Conservation (phyloP, 2,797 vertebrate genomes). For the Pseudopleuronectes americanus region DNA sequence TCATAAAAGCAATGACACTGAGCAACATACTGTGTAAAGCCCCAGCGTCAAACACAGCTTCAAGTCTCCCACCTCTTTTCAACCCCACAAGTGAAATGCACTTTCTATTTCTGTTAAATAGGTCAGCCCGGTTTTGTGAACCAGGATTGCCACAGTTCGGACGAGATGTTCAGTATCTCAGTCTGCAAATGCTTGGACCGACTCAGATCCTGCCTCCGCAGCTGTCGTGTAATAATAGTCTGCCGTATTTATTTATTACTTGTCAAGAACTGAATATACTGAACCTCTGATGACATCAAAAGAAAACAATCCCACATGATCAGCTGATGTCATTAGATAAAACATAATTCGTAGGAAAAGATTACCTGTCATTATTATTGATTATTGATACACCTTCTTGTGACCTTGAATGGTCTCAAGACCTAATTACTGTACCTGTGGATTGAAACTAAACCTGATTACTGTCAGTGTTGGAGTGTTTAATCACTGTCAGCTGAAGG, state of each 20-base stretch:
- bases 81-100: slow-evolving; percentile 8
- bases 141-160: neutral
- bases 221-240: slow-evolving; percentile 6
- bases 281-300: neutral
- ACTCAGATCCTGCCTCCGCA: neutral
- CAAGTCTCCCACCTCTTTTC: slow-evolving; percentile 10
- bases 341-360: neutral
- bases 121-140: slow-evolving; percentile 32
- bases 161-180: neutral
- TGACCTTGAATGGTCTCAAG: slow-evolving; percentile 15
- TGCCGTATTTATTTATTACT: neutral
- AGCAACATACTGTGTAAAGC: neutral
- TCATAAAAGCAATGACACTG: neutral
- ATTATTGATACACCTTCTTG: neutral
- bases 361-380: neutral
- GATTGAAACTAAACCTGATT: slow-evolving; percentile 2
- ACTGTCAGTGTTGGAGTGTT: slow-evolving; percentile 2
- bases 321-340: neutral
- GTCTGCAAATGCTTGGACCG: neutral
- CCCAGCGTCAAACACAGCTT: neutral
- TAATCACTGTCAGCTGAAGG: slow-evolving; percentile 67
- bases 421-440: slow-evolving; percentile 15
- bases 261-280: neutral
- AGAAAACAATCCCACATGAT: neutral
- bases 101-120: slow-evolving; percentile 42